Base-by-base conservation (phyloP, 2,113 vertebrate genomes). In the Alligator sinensis region DNA sequence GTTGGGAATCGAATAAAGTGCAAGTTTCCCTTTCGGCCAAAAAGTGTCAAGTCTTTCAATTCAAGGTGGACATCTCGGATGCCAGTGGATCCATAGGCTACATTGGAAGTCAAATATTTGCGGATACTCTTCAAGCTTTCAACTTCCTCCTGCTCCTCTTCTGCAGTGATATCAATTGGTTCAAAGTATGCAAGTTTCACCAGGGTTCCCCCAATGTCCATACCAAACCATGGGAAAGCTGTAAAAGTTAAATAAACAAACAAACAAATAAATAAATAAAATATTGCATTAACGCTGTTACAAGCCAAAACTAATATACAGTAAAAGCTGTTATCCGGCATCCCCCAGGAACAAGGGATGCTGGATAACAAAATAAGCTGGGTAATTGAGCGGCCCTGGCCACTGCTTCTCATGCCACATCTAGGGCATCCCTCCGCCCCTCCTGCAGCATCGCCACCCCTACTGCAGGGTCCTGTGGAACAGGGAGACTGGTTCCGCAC, bases 151-250 rank as follows among this genome's bases (percentile, higher is more conserved):
- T 98, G 98, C 82, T 98, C 98, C 81, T 98, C 98, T 91, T 98
- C 98, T 74, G 98, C 98, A 86, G 98, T 98, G 96, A 98, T 98
- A 95, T 98, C 98, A 64, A 98, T 97, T 21, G 98, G 98, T 90
- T 98, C 98, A 95, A 98, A 98, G 86, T 98, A 98, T 0, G 98
- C 97, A 82, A 98, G 98, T 76, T 98, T 98, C 87, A 98, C 98
- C 77, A 98, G 91, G 0, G 98, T 98, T 85, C 98, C 98, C 28
- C 98, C 98, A 96, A 98, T 98, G 95, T 98, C 98, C 98, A 98
- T 98, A 80, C 98, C 98, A 97, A 98, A 98, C 98, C 98, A 98
- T 1, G 98, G 98, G 91, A 98, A 98, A 95, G 98, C 98, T 98
- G 95, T 78, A 63, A 81, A 92, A 74, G 93, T 2, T 89, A 47